Conservation (phyloP, 1,140 invertebrate genomes). For the Ridgeia piscesae region DNA sequence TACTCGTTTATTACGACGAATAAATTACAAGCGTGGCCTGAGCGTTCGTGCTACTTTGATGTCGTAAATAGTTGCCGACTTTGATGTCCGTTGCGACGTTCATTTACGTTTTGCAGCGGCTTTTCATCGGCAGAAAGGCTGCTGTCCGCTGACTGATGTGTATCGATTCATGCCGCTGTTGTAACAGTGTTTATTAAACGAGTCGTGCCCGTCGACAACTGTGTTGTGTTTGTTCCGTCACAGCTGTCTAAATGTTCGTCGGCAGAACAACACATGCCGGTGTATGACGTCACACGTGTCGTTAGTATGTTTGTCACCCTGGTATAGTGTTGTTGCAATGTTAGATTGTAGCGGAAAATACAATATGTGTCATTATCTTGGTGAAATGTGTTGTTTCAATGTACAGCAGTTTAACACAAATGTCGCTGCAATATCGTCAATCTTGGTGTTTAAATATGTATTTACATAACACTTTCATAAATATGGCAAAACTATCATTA, state of each 20-base stretch:
- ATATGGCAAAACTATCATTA: background rate
- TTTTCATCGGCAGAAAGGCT: background rate
- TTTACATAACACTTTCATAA: background rate
- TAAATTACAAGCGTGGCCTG: background rate
- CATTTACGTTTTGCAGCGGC: background rate
- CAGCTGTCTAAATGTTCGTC: background rate
- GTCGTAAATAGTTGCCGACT: background rate
- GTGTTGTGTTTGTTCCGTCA: background rate
- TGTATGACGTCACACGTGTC: background rate
- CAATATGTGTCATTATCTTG: background rate
- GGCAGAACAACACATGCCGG: background rate
- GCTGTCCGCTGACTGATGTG: background rate
- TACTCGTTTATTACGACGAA: slow-evolving; percentile 5
- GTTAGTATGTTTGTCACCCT: background rate
- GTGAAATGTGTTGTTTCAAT: background rate
- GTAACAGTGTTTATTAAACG: background rate
- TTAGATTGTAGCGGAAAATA: background rate
- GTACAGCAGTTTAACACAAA: background rate
- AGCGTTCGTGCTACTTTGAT: background rate
- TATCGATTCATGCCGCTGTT: background rate
- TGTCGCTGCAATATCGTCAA: background rate
- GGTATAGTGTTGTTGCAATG: background rate
- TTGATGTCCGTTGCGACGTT: background rate
- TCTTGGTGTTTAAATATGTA: background rate
- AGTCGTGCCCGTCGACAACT: background rate